These are phyloP conservation scores for Orthosia gothica DNA, from an alignment of 2,888 invertebrate species.

Conservation along the genomic window DNA sequence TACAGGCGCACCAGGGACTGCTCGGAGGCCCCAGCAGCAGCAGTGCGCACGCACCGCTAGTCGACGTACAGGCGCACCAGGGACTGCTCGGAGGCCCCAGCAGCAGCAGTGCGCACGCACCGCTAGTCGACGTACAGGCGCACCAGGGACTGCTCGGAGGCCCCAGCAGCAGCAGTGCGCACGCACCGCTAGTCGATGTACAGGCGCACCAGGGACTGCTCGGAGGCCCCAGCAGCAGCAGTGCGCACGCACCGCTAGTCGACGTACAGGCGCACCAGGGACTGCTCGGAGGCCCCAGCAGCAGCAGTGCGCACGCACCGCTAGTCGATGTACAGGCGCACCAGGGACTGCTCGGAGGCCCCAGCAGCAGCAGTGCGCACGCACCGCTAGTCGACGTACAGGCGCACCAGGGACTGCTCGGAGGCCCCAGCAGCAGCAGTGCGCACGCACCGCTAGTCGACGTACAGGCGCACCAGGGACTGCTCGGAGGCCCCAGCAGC, in stretches of 20 bases:
- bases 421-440: slow-evolving; percentile 87
- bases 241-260: slow-evolving; percentile 59
- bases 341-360: slow-evolving; percentile 92
- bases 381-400: slow-evolving; percentile 88
- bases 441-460: slow-evolving; percentile 66
- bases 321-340: slow-evolving; percentile 92
- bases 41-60: slow-evolving; percentile 36
- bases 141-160: slow-evolving; percentile 92
- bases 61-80: slow-evolving; percentile 93
- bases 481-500: slow-evolving; percentile 92
- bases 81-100: slow-evolving; percentile 92
- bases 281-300: slow-evolving; percentile 92
- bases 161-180: slow-evolving; percentile 73
- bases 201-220: slow-evolving; percentile 93
- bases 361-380: no score
- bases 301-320: no score
- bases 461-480: slow-evolving; percentile 93
- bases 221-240: slow-evolving; percentile 89
- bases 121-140: slow-evolving; percentile 91
- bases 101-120: no score
- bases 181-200: slow-evolving; percentile 84
- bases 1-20: slow-evolving; percentile 93
- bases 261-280: slow-evolving; percentile 93
- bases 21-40: slow-evolving; percentile 91
- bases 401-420: slow-evolving; percentile 92